These are phyloP conservation scores for Epinotia ramella DNA, from an alignment of 2,888 invertebrate species.

Conservation along the genomic window DNA sequence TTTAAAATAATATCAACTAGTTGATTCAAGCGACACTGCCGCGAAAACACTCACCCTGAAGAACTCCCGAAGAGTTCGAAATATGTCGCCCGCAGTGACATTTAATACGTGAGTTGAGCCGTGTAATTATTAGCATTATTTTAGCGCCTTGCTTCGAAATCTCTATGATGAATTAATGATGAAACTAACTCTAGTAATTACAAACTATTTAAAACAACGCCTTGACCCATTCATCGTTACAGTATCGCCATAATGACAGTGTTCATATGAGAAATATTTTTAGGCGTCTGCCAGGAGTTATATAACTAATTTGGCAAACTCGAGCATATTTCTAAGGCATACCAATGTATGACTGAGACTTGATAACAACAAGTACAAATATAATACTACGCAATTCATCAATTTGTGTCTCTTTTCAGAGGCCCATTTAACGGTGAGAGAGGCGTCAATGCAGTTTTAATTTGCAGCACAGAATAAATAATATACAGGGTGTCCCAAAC, in stretches of 20 bases:
- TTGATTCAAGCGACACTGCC: too few relatives aligned
- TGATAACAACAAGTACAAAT: background rate
- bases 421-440: too few relatives aligned
- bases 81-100: too few relatives aligned
- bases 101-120: too few relatives aligned
- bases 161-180: background rate
- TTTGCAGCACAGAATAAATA: too few relatives aligned
- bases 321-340: background rate
- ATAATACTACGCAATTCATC: background rate
- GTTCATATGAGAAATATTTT: slow-evolving; percentile 5
- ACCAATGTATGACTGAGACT: slow-evolving; percentile 1
- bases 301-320: slow-evolving; percentile 25
- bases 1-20: too few relatives aligned
- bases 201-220: slow-evolving; percentile 4
- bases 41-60: too few relatives aligned
- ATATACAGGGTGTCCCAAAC: too few relatives aligned
- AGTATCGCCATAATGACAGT: background rate
- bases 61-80: too few relatives aligned
- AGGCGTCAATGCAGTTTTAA: too few relatives aligned
- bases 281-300: slow-evolving; percentile 21
- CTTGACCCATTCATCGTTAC: slow-evolving; percentile 8
- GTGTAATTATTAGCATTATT: too few relatives aligned
- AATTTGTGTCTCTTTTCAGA: background rate
- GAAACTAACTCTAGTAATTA: background rate
- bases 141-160: too few relatives aligned